Evolutionary conservation across 2,797 vertebrate species (phyloP), one percentile per base, ranked within the genome.

Genomic region (Tenualosa thibaudeaui): DNA sequence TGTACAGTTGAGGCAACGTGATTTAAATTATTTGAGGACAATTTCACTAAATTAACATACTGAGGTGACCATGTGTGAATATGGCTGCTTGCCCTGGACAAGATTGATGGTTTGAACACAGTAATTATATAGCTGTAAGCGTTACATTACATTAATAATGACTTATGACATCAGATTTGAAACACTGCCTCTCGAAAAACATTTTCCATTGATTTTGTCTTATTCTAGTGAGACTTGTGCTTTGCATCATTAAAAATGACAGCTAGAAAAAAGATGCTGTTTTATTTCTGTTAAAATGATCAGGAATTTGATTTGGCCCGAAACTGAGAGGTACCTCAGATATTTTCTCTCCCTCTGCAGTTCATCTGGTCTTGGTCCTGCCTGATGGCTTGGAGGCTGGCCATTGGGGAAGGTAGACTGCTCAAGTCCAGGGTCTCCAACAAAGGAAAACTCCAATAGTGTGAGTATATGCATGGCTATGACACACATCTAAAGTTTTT

Each of bases 161-260:
- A 24, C 58, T 62, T 15, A 78, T 78, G 37, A 78, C 71, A 78
- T 78, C 71, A 46, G 71, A 78, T 78, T 43, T 43, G 15, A 71
- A 71, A 78, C 40, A 43, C 17, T 9, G 71, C 40, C 8, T 22
- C 71, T 46, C 19, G 17, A 17, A 78, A 78, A 78, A 78, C 71
- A 43, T 46, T 43, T 78, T 12, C 31, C 65, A 31, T 13, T 46
- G 17, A 8, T 78, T 78, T 43, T 78, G 40, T 78, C 37, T 78
- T 22, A 17, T 78, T 56, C 19, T 56, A 56, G 54, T 56, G 17
- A 56, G 54, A 17, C 5, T 78, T 43, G 17, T 40, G 71, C 13
- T 78, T 78, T 15, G 7, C 37, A 46, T 78, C 40, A 78, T 46
- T 43, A 78, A 43, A 75, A 46, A 7, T 46, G 22, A 62, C 58